phyloP scores from a whole-genome alignment of 2,888 invertebrate species.

The Eilema caniola region DNA sequence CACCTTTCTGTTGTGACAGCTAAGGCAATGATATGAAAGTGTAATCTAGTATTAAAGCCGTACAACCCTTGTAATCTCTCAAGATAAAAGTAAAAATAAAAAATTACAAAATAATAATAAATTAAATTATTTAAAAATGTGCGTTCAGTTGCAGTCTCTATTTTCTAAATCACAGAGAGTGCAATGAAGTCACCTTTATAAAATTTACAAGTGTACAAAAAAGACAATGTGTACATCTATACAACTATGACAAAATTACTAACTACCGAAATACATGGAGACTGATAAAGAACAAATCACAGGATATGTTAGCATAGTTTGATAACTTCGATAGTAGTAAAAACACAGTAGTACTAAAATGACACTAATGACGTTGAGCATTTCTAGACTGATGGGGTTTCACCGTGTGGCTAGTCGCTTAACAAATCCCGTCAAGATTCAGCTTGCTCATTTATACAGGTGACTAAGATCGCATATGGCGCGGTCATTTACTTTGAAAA shows the following conservation, averaged over 20 bases:
- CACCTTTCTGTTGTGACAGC: neutral
- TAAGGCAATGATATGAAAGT: neutral
- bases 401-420: too few relatives aligned
- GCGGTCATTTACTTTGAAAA: too few relatives aligned
- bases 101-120: slow-evolving; percentile 2
- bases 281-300: slow-evolving; percentile 33
- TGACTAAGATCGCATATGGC: neutral
- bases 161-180: slow-evolving; percentile 7
- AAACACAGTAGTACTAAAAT: neutral
- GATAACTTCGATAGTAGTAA: slow-evolving; percentile 23
- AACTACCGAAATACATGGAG: slow-evolving; percentile 34
- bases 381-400: too few relatives aligned
- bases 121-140: neutral
- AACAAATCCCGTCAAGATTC: neutral
- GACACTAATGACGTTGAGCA: neutral
- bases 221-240: slow-evolving; percentile 15
- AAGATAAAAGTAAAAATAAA: neutral
- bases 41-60: neutral
- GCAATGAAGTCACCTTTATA: slow-evolving; percentile 12
- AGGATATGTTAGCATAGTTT: slow-evolving; percentile 53
- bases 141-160: slow-evolving; percentile 14
- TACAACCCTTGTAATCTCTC: slow-evolving; percentile 1
- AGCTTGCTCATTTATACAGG: too few relatives aligned
- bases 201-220: neutral
- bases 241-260: slow-evolving; percentile 29